Evolutionary conservation across 2,888 invertebrate species (phyloP).

Genomic region (Phorcus lineatus): DNA sequence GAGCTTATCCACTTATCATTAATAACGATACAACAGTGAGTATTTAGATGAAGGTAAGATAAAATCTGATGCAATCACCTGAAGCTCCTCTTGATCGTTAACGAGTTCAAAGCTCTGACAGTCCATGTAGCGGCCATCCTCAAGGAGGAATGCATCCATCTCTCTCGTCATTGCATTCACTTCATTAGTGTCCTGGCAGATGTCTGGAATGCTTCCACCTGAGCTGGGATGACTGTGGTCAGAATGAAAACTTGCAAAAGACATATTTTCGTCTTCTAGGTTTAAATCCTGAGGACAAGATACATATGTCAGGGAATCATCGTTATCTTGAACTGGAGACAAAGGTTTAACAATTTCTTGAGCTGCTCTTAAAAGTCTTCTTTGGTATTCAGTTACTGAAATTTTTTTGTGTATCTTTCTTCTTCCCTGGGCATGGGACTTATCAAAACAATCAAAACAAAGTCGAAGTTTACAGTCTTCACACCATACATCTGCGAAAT

Average conservation of each 20-base stretch:
- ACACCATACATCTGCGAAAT: conserved; percentile 74
- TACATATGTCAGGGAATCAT: conserved; percentile 66
- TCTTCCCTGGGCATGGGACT: conserved; percentile 51
- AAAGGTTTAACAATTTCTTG: conserved; percentile 54
- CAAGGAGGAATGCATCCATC: conserved; percentile 50
- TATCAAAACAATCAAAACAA: conserved; percentile 72
- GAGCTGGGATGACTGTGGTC: conserved; percentile 50
- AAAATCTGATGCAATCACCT: conserved; percentile 52
- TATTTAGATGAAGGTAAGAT: no score
- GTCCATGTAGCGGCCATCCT: conserved; percentile 46
- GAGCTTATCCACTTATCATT: no score
- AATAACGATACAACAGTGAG: no score
- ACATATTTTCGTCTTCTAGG: conserved; percentile 33
- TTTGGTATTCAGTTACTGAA: conserved; percentile 51
- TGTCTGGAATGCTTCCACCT: conserved; percentile 56
- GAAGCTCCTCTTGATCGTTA: conserved; percentile 70
- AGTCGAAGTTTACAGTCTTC: conserved; percentile 68
- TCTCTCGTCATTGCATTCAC: conserved; percentile 42
- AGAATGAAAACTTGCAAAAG: conserved; percentile 55
- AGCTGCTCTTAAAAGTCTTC: conserved; percentile 38
- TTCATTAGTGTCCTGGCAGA: conserved; percentile 48
- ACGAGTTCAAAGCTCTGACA: conserved; percentile 70
- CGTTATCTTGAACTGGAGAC: conserved; percentile 56
- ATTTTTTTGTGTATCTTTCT: conserved; percentile 50
- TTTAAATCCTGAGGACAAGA: conserved; percentile 63